Base-by-base conservation (phyloP, 2,888 invertebrate genomes). In the Cryptosula pallasiana region DNA sequence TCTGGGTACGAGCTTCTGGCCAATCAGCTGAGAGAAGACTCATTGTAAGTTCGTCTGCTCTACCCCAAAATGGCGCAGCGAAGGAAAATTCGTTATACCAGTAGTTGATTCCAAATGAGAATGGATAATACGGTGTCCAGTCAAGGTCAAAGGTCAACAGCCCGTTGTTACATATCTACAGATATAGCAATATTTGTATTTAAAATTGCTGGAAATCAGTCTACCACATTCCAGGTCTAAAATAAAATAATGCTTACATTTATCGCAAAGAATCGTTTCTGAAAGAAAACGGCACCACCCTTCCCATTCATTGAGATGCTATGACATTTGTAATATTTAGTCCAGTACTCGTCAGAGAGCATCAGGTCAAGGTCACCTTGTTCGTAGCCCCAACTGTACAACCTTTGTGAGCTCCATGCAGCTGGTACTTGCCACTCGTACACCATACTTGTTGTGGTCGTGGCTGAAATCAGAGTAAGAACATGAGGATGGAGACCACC, bases 11-110 rank as follows among this genome's bases (percentile, higher is more conserved):
- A 57, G 57, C 57, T 25, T 57, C 16, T n/a, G 57, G 57, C 57
- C 57, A 57, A 23, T 57, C 57, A 57, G 5, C 57, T n/a, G 57
- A 13, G 16, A 57, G 25, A 5, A 57, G 57, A 57, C 57, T 57
- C 57, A 57, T 57, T 23, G 57, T n/a, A n/a, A 57, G 9, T 25
- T 57, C 57, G n/a, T 57, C 57, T n/a, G 57, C 16, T 57, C 25
- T 25, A 5, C 57, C 23, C 57, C 57, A 57, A 57, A 57, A 23
- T 9, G 57, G 25, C 3, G 57, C 5, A 23, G n/a, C 5, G 57
- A 57, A 57, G 5, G 57, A 57, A 5, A 13, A 5, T 23, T 13
- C 3, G 5, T 57, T 23, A 23, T 57, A 57, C 57, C 57, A 57
- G n/a, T 25, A 57, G 57, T 25, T 57, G n/a, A 25, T 9, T n/a